Evolutionary conservation across 1,140 invertebrate genomes (phyloP).

Genomic region (Asbolus verrucosus): DNA sequence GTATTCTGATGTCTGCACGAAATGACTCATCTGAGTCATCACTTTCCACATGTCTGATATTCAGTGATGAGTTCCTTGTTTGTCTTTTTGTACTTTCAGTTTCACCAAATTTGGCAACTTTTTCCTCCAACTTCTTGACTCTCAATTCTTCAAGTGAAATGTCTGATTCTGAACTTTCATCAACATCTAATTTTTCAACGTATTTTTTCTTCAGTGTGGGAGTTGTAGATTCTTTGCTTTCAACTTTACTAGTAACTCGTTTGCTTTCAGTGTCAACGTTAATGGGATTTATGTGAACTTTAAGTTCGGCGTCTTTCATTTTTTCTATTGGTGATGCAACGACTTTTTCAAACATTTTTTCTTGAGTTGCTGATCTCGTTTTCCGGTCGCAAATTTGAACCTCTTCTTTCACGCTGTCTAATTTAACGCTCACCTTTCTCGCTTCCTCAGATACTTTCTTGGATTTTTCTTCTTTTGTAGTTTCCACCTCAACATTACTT

Average conservation of each 20-base stretch:
- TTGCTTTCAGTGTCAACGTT: neutral
- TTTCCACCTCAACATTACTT: conserved; percentile 40
- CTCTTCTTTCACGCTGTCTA: conserved; percentile 8
- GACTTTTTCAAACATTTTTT: conserved; percentile 14
- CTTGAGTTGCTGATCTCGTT: conserved; percentile 2
- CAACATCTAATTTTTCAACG: neutral
- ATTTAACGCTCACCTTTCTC: conserved; percentile 7
- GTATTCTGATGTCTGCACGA: conserved; percentile 51
- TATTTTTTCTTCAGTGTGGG: conserved; percentile 20
- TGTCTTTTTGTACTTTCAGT: conserved; percentile 44
- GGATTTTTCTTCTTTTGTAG: conserved; percentile 35
- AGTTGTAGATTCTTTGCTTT: conserved; percentile 16
- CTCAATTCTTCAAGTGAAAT: conserved; percentile 21
- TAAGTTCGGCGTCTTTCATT: conserved; percentile 6
- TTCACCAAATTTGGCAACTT: conserved; percentile 26
- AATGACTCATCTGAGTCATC: conserved; percentile 58
- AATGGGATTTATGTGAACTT: conserved; percentile 20
- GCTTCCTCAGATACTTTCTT: neutral
- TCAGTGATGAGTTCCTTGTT: conserved; percentile 49
- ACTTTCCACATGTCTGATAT: conserved; percentile 41
- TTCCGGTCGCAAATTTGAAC: conserved; percentile 17
- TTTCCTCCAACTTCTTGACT: conserved; percentile 13
- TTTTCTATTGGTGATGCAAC: neutral
- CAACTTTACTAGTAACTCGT: neutral
- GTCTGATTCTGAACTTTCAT: neutral